phyloP scores from a whole-genome alignment of 2,888 invertebrate genomes.

The Sinodicranocentrus sp. region DNA sequence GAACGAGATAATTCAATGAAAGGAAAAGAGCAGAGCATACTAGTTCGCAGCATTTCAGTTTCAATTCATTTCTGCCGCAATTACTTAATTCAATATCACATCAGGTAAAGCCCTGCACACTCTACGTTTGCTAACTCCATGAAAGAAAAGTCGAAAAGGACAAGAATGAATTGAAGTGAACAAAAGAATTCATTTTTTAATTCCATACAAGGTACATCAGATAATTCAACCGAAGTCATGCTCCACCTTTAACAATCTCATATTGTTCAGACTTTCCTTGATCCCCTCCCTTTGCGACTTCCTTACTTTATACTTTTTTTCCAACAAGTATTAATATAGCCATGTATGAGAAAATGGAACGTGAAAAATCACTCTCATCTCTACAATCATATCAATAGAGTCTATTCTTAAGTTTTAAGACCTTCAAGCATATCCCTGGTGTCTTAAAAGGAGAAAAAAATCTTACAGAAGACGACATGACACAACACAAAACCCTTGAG shows the following conservation, averaged over 20 bases:
- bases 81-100: constrained; percentile 51
- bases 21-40: constrained; percentile 19
- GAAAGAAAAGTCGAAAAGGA: constrained; percentile 3
- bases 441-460: neutral
- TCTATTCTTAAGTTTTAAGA: neutral
- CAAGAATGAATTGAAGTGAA: constrained; percentile 56
- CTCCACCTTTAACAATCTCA: constrained; percentile 4
- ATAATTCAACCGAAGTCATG: constrained; percentile 33
- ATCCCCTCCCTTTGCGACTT: neutral
- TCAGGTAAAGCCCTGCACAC: neutral
- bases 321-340: neutral
- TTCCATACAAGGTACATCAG: constrained; percentile 38
- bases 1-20: constrained; percentile 49
- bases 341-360: neutral
- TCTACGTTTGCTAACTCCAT: constrained; percentile 15
- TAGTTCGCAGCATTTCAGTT: constrained; percentile 19
- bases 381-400: neutral
- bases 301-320: too few species aligned
- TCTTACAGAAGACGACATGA: too few species aligned
- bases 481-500: neutral
- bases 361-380: constrained; percentile 26
- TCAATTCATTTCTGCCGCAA: constrained; percentile 50
- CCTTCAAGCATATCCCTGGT: neutral
- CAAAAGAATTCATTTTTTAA: constrained; percentile 61
- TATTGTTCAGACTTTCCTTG: constrained; percentile 12